Conservation (phyloP, 2,113 vertebrate species). For the Himantopus leucocephalus region DNA sequence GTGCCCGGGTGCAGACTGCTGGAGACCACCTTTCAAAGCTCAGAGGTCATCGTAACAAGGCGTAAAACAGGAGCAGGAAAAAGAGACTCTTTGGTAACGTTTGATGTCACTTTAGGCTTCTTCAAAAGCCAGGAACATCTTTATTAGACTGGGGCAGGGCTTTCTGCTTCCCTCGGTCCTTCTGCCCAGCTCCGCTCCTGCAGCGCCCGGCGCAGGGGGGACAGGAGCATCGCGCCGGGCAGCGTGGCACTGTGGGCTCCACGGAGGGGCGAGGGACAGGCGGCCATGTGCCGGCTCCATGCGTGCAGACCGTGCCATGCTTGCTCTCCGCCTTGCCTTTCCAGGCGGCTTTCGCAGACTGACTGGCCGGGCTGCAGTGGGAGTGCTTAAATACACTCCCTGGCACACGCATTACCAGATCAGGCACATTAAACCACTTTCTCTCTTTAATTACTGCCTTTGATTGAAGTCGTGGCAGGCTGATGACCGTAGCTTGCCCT, state of each 20-base stretch:
- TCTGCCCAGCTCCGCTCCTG: neutral
- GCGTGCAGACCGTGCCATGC: rapidly evolving
- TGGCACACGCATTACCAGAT: neutral
- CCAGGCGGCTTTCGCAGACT: rapidly evolving
- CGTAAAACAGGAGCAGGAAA: neutral
- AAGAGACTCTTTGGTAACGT: neutral
- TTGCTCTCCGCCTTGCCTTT: rapidly evolving
- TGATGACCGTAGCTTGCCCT: neutral
- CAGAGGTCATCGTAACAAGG: rapidly evolving
- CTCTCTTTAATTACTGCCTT: neutral
- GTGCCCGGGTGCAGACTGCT: neutral
- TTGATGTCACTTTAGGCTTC: neutral
- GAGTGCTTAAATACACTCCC: rapidly evolving
- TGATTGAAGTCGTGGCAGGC: neutral
- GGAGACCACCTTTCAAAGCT: neutral
- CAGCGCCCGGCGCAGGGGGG: rapidly evolving
- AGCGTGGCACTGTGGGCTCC: neutral
- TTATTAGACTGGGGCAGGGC: neutral
- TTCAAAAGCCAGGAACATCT: neutral
- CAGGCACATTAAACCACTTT: neutral
- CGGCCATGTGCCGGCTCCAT: rapidly evolving
- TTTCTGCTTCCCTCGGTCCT: too few species aligned
- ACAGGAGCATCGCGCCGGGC: neutral
- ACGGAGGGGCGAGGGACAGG: rapidly evolving
- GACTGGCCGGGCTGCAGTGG: neutral